Evolutionary conservation across 2,113 vertebrate genomes (phyloP), one percentile per base, ranked within the genome.

Genomic region (Tympanuchus pallidicinctus): DNA sequence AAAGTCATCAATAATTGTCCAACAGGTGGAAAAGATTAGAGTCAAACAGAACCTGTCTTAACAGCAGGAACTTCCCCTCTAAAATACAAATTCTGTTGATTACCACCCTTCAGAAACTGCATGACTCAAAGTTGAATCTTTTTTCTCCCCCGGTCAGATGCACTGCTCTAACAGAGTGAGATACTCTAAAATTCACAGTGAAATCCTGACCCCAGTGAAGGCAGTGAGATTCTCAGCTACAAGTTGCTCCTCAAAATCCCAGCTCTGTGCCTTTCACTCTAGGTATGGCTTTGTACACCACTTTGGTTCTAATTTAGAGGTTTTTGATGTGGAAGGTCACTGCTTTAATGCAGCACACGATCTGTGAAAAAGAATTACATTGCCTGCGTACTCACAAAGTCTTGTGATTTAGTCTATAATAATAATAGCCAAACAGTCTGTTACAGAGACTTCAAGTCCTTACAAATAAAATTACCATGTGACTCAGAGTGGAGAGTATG

Each of bases 1-100:
- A 93, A 96, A 93, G 82, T 74, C 67, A 94, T 95, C 88, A 73
- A 93, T 93, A 94, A 91, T 91, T 74, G 66, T 88, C 76, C 89
- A 84, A 90, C 60, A 94, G 56, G 85, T 92, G 63, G 60, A 83
- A 89, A 90, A 82, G 75, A 89, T 81, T 61, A 48, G 74, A 82
- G 69, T 72, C 72, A 70, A 86, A 88, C 22, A 40, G 61, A 80
- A 45, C 43, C 45, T 93, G 67, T 69, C 75, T 74, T 89, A 83
- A 57, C 86, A 85, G 42, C 48, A 87, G 77, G 32, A 82, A 50
- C 47, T 21, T 76, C 28, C 75, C 76, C 34, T 77, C 45, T 69
- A 71, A 89, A 92, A 18, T 59, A 69, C 22, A 52, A 60, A 34
- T 89, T 77, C 52, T 65, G 56, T 60, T 61, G 65, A 60, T 79